Percentiles rank a stretch among this genome's conserved stretches.
Evolutionary conservation across 2,113 vertebrate genomes (phyloP).

Genomic region (Trichomycterus rosablanca): DNA sequence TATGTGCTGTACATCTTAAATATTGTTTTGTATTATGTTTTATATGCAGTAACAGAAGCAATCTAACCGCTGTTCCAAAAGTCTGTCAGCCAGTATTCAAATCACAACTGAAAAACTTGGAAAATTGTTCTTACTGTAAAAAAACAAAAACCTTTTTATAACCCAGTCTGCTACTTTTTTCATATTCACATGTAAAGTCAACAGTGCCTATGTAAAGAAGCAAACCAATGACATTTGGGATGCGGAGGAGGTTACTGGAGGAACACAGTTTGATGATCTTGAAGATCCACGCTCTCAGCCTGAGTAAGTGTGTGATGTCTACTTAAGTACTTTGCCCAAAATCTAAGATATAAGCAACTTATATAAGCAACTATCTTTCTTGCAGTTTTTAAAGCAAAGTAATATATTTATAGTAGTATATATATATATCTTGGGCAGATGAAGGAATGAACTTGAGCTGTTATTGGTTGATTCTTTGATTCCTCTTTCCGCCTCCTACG

Average conservation of each 20-base stretch:
- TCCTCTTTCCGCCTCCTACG: no score
- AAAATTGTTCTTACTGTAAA: not conserved
- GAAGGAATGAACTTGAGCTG: no score
- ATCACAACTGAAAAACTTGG: not conserved
- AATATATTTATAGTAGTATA: no score
- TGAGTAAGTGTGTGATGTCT: conserved; percentile 74
- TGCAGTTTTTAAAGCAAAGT: no score
- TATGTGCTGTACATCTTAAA: no score
- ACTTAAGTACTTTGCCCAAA: not conserved
- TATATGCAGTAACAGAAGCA: no score
- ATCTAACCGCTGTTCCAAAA: not conserved
- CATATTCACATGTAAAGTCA: conserved; percentile 28
- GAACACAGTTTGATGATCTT: conserved; percentile 75
- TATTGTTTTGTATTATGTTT: no score
- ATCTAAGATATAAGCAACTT: no score
- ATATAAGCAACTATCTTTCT: no score
- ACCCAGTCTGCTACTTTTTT: not conserved
- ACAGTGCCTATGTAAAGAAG: conserved; percentile 46
- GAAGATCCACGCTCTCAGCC: conserved; percentile 80
- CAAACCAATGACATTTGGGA: conserved; percentile 80
- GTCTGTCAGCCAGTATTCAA: not conserved
- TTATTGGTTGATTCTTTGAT: no score
- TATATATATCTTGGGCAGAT: no score
- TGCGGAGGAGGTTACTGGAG: conserved; percentile 76
- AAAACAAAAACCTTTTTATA: not conserved